Percentiles rank a stretch among this genome's conserved stretches.
Conservation (phyloP, 2,113 vertebrate species). For the Phylloscopus trochilus region DNA sequence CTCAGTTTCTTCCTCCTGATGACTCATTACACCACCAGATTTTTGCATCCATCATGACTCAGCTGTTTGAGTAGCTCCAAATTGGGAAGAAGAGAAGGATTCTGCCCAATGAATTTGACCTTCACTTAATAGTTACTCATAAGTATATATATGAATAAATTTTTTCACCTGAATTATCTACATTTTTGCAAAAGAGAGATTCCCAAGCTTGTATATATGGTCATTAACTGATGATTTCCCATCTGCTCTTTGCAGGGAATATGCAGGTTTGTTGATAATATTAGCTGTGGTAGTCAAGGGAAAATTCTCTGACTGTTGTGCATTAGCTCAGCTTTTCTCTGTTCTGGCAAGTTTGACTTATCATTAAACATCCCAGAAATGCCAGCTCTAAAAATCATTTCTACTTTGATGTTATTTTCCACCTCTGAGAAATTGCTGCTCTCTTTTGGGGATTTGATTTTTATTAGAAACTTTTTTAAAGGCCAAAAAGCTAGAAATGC, state of each 20-base stretch:
- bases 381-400: constrained; percentile 43
- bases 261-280: background rate
- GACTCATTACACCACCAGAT: background rate
- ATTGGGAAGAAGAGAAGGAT: background rate
- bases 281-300: constrained; percentile 13
- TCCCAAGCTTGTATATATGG: background rate
- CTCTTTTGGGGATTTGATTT: constrained; percentile 46
- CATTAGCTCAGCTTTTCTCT: constrained; percentile 38
- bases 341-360: constrained; percentile 43
- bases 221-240: background rate
- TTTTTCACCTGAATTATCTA: background rate
- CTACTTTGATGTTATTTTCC: constrained; percentile 45
- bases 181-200: background rate
- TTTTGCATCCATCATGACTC: background rate
- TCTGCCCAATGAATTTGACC: background rate
- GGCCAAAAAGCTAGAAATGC: constrained; percentile 30
- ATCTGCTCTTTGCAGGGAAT: background rate
- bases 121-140: background rate
- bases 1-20: background rate
- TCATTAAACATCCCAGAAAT: constrained; percentile 52
- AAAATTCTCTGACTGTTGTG: constrained; percentile 4
- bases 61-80: background rate
- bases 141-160: background rate
- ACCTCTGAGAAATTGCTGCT: constrained; percentile 32
- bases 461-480: constrained; percentile 55